These are phyloP conservation scores for Epiblema foenella DNA, from an alignment of 2,888 invertebrate genomes.

Conservation along the genomic window DNA sequence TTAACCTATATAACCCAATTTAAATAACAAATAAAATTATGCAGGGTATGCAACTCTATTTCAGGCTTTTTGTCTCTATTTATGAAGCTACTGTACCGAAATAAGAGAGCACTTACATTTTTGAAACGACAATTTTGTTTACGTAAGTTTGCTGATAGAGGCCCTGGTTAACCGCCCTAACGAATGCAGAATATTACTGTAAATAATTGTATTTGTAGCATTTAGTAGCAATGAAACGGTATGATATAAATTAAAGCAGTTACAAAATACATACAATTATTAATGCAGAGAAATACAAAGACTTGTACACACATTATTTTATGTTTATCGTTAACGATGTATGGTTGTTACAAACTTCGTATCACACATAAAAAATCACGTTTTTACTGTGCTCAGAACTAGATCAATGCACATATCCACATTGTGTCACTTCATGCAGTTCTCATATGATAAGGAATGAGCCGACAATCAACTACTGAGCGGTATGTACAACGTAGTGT, in stretches of 20 bases:
- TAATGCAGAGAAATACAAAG: slow-evolving; percentile 34
- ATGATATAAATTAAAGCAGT: slow-evolving; percentile 55
- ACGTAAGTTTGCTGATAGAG: slow-evolving; percentile 21
- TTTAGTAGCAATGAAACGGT: slow-evolving; percentile 57
- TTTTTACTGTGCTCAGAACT: slow-evolving; percentile 69
- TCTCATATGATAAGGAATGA: slow-evolving; percentile 64
- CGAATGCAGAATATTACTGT: slow-evolving; percentile 29
- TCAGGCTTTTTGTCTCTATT: slow-evolving; percentile 28
- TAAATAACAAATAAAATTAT: slow-evolving; percentile 17
- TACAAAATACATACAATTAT: slow-evolving; percentile 57
- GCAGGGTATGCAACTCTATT: slow-evolving; percentile 29
- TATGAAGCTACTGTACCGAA: slow-evolving; percentile 33
- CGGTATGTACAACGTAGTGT: slow-evolving; percentile 76
- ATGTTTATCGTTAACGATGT: slow-evolving; percentile 27
- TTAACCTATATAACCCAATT: slow-evolving; percentile 34
- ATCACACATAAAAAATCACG: slow-evolving; percentile 66
- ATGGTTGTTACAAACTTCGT: slow-evolving; percentile 50
- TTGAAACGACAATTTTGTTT: slow-evolving; percentile 14
- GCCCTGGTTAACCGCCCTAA: slow-evolving; percentile 12
- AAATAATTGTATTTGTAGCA: slow-evolving; percentile 52
- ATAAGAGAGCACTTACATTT: slow-evolving; percentile 34
- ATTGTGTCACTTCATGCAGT: slow-evolving; percentile 79
- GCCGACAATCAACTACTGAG: slow-evolving; percentile 76
- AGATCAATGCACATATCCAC: slow-evolving; percentile 72
- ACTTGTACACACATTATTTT: slow-evolving; percentile 34